phyloP scores from a whole-genome alignment of 2,113 vertebrate genomes.

The Aldabrachelys gigantea region DNA sequence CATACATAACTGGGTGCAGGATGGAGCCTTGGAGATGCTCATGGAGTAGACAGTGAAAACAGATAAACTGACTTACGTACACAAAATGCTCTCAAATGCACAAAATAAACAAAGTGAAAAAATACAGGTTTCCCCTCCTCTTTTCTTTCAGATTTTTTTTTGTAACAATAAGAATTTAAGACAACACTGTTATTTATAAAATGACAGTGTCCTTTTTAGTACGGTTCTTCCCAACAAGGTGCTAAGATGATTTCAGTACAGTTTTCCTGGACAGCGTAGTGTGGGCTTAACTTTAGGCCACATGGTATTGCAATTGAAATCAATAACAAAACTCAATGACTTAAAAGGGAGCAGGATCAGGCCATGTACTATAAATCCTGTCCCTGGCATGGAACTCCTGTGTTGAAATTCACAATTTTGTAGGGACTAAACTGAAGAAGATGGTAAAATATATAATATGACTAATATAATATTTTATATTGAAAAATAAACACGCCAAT shows the following conservation, averaged over 20 bases:
- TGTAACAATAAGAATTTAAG: background rate
- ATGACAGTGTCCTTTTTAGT: accelerated
- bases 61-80: background rate
- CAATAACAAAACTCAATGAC: background rate
- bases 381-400: background rate
- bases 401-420: background rate
- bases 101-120: background rate
- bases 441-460: background rate
- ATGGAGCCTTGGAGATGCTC: background rate
- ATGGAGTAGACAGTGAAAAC: background rate
- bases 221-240: background rate
- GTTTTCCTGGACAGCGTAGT: background rate
- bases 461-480: background rate
- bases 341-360: background rate
- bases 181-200: background rate
- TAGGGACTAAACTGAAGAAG: background rate
- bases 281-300: background rate
- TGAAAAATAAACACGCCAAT: background rate
- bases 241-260: background rate
- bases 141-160: background rate
- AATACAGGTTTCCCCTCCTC: background rate
- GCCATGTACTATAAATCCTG: background rate
- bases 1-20: background rate
- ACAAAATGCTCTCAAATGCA: background rate
- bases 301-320: background rate